These are phyloP conservation scores for Zelleria hepariella DNA, from an alignment of 2,888 invertebrate genomes.

Conservation along the genomic window DNA sequence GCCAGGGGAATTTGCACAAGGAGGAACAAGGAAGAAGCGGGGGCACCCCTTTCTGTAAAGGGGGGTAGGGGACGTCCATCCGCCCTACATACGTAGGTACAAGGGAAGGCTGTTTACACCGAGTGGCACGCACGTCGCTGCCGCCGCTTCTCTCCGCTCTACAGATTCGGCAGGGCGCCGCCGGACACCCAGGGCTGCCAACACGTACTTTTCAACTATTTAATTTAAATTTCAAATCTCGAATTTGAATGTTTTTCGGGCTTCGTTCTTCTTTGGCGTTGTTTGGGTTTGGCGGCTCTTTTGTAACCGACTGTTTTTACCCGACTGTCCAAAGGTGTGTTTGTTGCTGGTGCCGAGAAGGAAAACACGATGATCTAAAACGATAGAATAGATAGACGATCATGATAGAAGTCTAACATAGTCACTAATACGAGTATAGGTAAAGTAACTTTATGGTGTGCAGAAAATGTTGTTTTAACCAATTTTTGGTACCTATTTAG, in stretches of 20 bases:
- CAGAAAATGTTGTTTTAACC: no score
- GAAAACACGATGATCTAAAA: no score
- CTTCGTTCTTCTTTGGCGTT: not conserved
- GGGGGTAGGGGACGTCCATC: conserved; percentile 48
- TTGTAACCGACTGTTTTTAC: no score
- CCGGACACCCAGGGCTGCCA: conserved; percentile 65
- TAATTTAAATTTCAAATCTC: conserved; percentile 5
- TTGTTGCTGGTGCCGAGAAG: no score
- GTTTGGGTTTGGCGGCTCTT: not conserved
- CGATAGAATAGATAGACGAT: no score
- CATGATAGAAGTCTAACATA: no score
- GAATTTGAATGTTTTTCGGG: not conserved
- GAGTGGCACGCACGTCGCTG: conserved; percentile 63
- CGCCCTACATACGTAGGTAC: conserved; percentile 56
- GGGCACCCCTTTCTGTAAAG: conserved; percentile 63
- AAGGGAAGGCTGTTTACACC: conserved; percentile 66
- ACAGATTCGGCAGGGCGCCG: conserved; percentile 65
- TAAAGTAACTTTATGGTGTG: no score
- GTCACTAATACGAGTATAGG: no score
- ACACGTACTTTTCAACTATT: conserved; percentile 9
- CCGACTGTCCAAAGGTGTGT: no score
- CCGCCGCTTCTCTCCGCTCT: conserved; percentile 57
- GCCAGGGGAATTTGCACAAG: conserved; percentile 72
- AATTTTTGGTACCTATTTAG: no score
- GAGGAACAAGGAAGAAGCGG: conserved; percentile 69